phyloP scores from a whole-genome alignment of 1,140 invertebrate genomes.

The Stegodyphus mimosarum region DNA sequence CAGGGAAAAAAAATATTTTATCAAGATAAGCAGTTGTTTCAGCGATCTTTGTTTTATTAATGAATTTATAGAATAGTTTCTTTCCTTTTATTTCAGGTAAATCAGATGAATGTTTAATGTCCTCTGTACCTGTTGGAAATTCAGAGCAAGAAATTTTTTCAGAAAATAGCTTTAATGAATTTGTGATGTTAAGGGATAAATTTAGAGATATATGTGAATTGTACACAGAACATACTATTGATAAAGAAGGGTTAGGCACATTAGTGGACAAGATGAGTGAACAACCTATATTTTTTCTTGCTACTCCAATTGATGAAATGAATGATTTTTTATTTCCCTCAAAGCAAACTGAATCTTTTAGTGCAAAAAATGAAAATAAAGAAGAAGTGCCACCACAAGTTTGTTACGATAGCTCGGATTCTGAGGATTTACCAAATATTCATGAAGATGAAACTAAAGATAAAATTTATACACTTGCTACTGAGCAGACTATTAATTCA shows the following conservation, averaged over 20 bases:
- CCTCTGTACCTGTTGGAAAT: background rate
- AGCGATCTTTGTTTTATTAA: too few species aligned
- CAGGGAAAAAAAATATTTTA: too few species aligned
- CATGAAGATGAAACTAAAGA: constrained; percentile 63
- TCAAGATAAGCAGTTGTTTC: too few species aligned
- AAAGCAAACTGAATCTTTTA: constrained; percentile 22
- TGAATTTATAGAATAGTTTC: too few species aligned
- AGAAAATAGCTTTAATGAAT: constrained; percentile 25
- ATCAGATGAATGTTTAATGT: background rate
- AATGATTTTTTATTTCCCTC: constrained; percentile 67
- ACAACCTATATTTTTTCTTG: constrained; percentile 75
- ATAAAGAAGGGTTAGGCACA: constrained; percentile 72
- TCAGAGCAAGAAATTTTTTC: background rate
- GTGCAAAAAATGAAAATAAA: background rate
- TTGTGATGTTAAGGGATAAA: constrained; percentile 63
- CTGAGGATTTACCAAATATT: constrained; percentile 53
- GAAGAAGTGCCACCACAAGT: background rate
- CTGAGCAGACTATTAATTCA: constrained; percentile 70
- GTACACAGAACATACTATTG: constrained; percentile 75
- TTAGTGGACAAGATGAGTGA: constrained; percentile 73
- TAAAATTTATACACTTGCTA: constrained; percentile 71
- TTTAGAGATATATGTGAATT: constrained; percentile 75
- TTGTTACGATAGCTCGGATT: constrained; percentile 57
- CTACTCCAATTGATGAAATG: constrained; percentile 75
- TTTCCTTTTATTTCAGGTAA: background rate